Conservation (phyloP, 2,797 vertebrate species). For the Lutjanus argentimaculatus region DNA sequence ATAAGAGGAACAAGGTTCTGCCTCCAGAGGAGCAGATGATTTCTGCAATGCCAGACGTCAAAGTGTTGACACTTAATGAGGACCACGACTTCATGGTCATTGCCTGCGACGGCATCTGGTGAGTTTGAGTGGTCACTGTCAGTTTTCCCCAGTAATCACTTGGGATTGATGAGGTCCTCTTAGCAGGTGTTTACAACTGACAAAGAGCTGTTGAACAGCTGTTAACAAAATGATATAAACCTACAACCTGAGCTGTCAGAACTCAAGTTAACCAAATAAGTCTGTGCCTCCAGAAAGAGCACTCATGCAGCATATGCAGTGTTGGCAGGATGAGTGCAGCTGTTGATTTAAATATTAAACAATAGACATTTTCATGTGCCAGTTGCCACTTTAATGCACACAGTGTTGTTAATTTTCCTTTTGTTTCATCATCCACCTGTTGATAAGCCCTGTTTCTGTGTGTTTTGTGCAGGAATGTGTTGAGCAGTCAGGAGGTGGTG, state of each 20-base stretch:
- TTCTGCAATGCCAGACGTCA: conserved; percentile 96
- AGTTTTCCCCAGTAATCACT: neutral
- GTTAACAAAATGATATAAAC: neutral
- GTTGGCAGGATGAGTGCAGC: neutral
- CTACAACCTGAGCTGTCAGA: neutral
- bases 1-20: conserved; percentile 96
- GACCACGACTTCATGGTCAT: conserved; percentile 99
- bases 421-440: neutral
- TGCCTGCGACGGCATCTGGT: conserved; percentile 99
- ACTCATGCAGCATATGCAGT: neutral
- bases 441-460: neutral
- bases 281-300: neutral
- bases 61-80: conserved; percentile 94
- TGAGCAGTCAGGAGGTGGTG: conserved; percentile 99
- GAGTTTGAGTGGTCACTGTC: conserved; percentile 58
- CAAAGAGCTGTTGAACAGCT: neutral
- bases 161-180: neutral
- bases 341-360: neutral
- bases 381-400: neutral
- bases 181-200: neutral
- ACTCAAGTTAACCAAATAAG: neutral
- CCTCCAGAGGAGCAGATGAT: conserved; percentile 99
- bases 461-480: conserved; percentile 91
- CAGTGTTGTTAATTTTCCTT: neutral
- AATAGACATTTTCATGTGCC: neutral